Evolutionary conservation across 2,888 invertebrate genomes (phyloP).

Genomic region (Torymus texanus): DNA sequence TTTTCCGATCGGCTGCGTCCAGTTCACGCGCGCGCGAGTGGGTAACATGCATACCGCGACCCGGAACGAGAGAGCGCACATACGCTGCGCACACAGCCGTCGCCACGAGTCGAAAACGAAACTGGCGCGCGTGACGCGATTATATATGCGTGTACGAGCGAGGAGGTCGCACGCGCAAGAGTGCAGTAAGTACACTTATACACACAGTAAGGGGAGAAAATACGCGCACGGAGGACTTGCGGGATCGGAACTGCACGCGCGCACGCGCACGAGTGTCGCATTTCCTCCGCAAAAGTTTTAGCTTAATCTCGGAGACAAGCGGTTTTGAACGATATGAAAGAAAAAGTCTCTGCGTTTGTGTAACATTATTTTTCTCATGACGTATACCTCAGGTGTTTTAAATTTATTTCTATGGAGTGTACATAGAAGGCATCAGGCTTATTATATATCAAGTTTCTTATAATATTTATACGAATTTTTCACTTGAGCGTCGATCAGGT

Average conservation of each 20-base stretch:
- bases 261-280: slow-evolving; percentile 1
- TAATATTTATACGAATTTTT: not conserved
- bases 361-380: too few species aligned
- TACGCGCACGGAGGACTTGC: too few species aligned
- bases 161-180: not conserved
- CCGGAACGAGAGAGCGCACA: too few species aligned
- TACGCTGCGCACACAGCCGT: not conserved
- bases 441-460: too few species aligned
- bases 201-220: too few species aligned
- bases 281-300: slow-evolving; percentile 12
- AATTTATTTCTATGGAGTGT: too few species aligned
- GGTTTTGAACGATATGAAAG: not conserved
- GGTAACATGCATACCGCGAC: not conserved
- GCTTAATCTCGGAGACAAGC: not conserved
- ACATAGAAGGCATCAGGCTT: too few species aligned
- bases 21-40: not conserved
- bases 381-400: too few species aligned
- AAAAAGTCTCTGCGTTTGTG: not conserved
- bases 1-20: slow-evolving; percentile 10
- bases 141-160: not conserved
- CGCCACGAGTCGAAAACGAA: slow-evolving; percentile 5
- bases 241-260: not conserved
- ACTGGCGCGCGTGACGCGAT: slow-evolving; percentile 8
- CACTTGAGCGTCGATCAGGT: too few species aligned
- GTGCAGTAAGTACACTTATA: not conserved